Percentiles rank a stretch among this genome's conserved stretches.
These are phyloP conservation scores for Acanthosepion pharaonis DNA, from an alignment of 2,888 invertebrate genomes.

Conservation along the genomic window DNA sequence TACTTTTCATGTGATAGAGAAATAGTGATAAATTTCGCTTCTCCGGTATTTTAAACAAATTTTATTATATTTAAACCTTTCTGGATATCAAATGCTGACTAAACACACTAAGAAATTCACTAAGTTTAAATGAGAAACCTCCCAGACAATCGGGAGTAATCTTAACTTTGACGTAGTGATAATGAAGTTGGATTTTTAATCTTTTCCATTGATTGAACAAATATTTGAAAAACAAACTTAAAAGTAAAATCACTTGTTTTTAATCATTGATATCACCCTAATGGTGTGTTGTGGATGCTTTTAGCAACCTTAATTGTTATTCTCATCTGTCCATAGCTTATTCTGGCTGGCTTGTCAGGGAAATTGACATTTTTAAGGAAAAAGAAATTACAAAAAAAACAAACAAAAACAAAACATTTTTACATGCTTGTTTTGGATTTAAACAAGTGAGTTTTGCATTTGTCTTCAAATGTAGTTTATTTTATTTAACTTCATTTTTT, in stretches of 20 bases:
- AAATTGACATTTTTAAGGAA: not conserved
- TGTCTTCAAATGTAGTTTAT: not conserved
- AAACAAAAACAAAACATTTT: not conserved
- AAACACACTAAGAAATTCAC: not conserved
- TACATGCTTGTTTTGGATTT: not conserved
- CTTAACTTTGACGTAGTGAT: not conserved
- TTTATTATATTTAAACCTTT: not conserved
- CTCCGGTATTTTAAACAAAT: not conserved
- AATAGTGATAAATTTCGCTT: not conserved
- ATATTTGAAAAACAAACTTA: not conserved
- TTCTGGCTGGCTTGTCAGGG: conserved; percentile 5
- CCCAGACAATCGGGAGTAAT: not conserved
- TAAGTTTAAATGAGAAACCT: not conserved
- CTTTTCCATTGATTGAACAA: no score
- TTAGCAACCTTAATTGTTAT: not conserved
- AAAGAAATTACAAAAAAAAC: not conserved
- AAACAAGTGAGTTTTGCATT: not conserved
- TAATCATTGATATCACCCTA: not conserved
- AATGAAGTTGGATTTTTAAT: no score
- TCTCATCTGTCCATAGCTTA: not conserved
- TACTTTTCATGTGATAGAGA: not conserved
- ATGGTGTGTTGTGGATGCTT: not conserved
- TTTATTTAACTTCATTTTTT: not conserved
- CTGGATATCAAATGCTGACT: not conserved
- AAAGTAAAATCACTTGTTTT: not conserved